phyloP scores from a whole-genome alignment of 1,140 invertebrate species.

The Apocrypta bakeri region DNA sequence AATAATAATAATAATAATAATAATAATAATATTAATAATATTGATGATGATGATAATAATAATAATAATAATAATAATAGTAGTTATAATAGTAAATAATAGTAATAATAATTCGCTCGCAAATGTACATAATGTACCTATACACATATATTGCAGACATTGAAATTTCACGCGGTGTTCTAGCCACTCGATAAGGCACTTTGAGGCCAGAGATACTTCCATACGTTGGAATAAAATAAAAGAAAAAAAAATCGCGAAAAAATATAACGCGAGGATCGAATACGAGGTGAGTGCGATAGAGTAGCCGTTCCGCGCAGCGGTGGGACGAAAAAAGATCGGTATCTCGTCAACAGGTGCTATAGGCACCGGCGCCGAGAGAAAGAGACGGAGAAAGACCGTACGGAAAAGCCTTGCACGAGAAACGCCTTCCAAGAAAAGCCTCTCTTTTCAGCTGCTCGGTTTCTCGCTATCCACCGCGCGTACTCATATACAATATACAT shows the following conservation, averaged over 20 bases:
- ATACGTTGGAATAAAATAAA: background rate
- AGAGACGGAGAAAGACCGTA: background rate
- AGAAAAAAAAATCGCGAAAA: background rate
- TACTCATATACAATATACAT: no score
- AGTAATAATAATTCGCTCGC: background rate
- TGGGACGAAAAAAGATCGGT: background rate
- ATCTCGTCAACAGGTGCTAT: constrained; percentile 48
- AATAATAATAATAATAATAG: background rate
- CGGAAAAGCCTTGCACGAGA: background rate
- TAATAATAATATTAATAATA: no score
- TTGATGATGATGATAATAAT: background rate
- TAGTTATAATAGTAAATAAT: background rate
- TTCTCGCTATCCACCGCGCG: background rate
- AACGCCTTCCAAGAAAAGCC: constrained; percentile 21
- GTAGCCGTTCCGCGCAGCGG: background rate
- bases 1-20: no score
- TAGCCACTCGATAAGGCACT: constrained; percentile 34
- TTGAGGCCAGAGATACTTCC: constrained; percentile 38
- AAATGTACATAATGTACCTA: background rate
- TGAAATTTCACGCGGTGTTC: constrained; percentile 3
- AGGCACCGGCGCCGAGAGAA: constrained; percentile 1
- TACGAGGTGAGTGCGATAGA: no score
- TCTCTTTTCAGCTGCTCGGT: background rate
- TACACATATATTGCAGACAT: constrained; percentile 7
- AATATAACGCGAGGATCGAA: background rate